These are phyloP conservation scores for Orgyia antiqua DNA, from an alignment of 2,888 invertebrate species.

Conservation along the genomic window DNA sequence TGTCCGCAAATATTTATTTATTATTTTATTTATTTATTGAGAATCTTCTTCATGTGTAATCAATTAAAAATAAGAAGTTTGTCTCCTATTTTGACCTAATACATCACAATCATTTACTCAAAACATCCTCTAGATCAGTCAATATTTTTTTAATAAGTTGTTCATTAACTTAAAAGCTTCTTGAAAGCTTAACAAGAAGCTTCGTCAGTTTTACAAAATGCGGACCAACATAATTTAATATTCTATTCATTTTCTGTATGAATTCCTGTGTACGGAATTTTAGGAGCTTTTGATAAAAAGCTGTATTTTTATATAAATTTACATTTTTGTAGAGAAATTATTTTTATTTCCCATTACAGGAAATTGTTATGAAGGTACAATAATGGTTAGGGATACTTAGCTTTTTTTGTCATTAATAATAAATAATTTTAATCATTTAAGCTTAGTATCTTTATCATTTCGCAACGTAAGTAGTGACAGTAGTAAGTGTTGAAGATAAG, in stretches of 20 bases:
- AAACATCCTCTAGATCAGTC: conserved; percentile 50
- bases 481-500: too few species aligned
- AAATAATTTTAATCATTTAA: too few species aligned
- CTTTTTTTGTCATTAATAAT: too few species aligned
- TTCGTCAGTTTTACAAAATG: conserved; percentile 72
- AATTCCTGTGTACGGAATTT: conserved; percentile 61
- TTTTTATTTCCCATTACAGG: conserved; percentile 20
- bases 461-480: too few species aligned
- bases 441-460: too few species aligned
- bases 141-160: conserved; percentile 66
- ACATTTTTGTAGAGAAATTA: conserved; percentile 21
- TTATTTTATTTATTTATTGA: too few species aligned
- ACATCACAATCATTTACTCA: conserved; percentile 28
- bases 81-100: not conserved
- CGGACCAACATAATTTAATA: conserved; percentile 74
- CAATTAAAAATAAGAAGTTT: too few species aligned
- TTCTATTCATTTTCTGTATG: conserved; percentile 73
- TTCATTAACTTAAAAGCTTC: conserved; percentile 77
- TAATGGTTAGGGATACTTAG: too few species aligned
- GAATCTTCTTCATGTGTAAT: too few species aligned
- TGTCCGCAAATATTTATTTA: too few species aligned
- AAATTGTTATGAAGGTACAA: conserved; percentile 9
- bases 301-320: conserved; percentile 30
- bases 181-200: conserved; percentile 73
- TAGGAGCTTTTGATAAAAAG: conserved; percentile 48